These are phyloP conservation scores for Drosophila peninsularis DNA, from an alignment of 2,888 invertebrate genomes.

Conservation along the genomic window DNA sequence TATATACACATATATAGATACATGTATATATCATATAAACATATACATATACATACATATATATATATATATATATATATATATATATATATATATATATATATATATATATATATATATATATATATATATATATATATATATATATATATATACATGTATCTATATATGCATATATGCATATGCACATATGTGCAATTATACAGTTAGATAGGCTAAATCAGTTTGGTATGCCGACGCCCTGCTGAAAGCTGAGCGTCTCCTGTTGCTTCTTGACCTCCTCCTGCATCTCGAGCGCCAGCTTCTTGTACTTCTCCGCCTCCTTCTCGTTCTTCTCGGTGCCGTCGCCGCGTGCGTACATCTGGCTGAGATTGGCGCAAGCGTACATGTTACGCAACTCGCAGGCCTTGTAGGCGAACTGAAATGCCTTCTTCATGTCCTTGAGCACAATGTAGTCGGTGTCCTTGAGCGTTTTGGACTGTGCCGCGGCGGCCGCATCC, in stretches of 20 bases:
- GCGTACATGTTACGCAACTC: conserved; percentile 93
- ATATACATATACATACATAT: neutral
- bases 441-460: conserved; percentile 86
- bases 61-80: conserved; percentile 4
- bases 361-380: conserved; percentile 95
- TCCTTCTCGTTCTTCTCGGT: conserved; percentile 89
- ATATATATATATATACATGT: conserved; percentile 2
- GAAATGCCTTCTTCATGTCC: conserved; percentile 91
- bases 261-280: conserved; percentile 87
- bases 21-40: too few relatives aligned
- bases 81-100: neutral
- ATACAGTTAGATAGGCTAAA: conserved; percentile 10
- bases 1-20: neutral
- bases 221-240: conserved; percentile 82
- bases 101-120: neutral
- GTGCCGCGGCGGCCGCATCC: conserved; percentile 16
- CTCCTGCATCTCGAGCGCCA: conserved; percentile 89
- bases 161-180: neutral
- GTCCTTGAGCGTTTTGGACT: conserved; percentile 53
- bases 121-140: neutral
- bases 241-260: conserved; percentile 86
- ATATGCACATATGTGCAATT: neutral
- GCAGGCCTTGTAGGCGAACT: conserved; percentile 92
- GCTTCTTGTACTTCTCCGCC: conserved; percentile 89
- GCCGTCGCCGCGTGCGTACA: conserved; percentile 94